Conservation (phyloP, 2,113 vertebrate genomes). For the Girardinichthys multiradiatus region DNA sequence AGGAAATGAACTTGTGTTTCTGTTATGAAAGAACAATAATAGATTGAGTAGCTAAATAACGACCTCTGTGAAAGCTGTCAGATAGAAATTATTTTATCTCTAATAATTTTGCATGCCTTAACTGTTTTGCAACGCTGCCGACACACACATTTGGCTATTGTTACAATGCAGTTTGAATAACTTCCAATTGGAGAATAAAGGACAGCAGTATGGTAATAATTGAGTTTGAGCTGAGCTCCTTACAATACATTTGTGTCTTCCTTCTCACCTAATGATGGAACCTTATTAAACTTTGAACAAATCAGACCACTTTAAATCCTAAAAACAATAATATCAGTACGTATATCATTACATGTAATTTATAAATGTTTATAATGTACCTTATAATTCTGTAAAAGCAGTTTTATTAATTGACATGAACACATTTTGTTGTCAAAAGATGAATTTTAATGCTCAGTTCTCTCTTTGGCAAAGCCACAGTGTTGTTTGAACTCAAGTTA, state of each 20-base stretch:
- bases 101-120: slow-evolving; percentile 18
- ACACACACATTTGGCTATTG: neutral
- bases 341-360: neutral
- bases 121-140: neutral
- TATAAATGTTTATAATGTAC: neutral
- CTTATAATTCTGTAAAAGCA: neutral
- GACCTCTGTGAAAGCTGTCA: slow-evolving; percentile 45
- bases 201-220: neutral
- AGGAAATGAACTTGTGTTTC: slow-evolving; percentile 89
- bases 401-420: neutral
- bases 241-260: neutral
- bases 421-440: slow-evolving; percentile 11
- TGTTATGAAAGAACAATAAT: slow-evolving; percentile 56
- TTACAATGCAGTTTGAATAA: neutral
- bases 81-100: slow-evolving; percentile 54
- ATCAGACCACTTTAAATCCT: neutral
- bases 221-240: neutral
- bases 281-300: neutral
- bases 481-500: slow-evolving; percentile 16
- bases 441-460: neutral
- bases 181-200: neutral
- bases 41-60: slow-evolving; percentile 42
- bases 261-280: neutral
- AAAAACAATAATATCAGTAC: neutral
- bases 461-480: slow-evolving; percentile 19